Base-by-base conservation (phyloP, 2,888 invertebrate species). In the Sinodicranocentrus sp. region DNA sequence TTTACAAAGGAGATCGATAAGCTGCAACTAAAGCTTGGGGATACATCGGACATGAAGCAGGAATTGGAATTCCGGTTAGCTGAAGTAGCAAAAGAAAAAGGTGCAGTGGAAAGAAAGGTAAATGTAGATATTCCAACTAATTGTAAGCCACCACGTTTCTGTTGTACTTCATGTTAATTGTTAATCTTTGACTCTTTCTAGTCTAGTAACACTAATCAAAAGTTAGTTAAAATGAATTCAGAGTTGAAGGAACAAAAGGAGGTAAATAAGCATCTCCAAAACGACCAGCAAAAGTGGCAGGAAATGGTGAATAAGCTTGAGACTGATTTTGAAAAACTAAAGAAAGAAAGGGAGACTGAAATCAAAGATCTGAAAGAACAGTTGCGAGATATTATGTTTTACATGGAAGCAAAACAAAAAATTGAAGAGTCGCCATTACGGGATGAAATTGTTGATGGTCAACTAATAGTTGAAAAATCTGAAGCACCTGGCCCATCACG, bases 331-430 rank as follows among this genome's bases (percentile, higher is more conserved):
- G 89, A 89, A 23, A 89, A 90, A 57, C 90, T 90, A 44, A 90
- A 90, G 73, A 89, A 90, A 48, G 88, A 89, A n/a, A 92, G 91
- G 87, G 89, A 90, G 15, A 54, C 91, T 63, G 94, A 98, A 93
- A 93, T 97, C n/a, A 88, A 91, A 0, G 97, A 98, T 21, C 92
- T 99, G 33, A 94, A 95, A 88, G 98, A 99, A 89, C 98, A 99
- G 92, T 92, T 99, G 8, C 93, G 96, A 43, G 99, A 99, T 92
- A 93, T 99, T 67, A 98, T 98, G 97, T 98, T 99, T 92, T 98
- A 95, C 90, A 93, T 99, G 89, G 97, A 98, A 88, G 98, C 98
- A 0, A 95, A 96, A 90, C 92, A 93, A 61, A 92, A 93, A 88
- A 93, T 94, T 70, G 92, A 92, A 86, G 92, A 92, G 87, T 93